These are phyloP conservation scores for Falco berigora DNA, from an alignment of 2,797 vertebrate genomes.

Conservation along the genomic window DNA sequence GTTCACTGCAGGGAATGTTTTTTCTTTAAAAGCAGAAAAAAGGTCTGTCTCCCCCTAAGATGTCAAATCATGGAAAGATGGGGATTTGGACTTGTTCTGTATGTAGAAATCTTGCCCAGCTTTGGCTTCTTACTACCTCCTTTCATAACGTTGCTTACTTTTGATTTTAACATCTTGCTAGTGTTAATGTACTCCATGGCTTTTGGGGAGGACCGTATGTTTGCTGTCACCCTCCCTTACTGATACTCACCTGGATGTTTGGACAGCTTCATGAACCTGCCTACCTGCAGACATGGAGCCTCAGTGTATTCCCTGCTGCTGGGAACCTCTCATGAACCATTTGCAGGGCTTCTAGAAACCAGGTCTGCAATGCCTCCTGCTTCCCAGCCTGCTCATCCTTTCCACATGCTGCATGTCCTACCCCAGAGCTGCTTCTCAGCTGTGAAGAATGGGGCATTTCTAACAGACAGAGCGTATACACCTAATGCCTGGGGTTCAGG, in stretches of 20 bases:
- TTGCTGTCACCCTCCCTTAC: neutral
- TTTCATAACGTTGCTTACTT: neutral
- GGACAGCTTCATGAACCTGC: neutral
- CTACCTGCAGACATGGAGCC: neutral
- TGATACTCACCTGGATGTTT: neutral
- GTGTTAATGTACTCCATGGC: neutral
- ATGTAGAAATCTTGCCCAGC: neutral
- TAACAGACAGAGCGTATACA: neutral
- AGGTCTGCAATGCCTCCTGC: neutral
- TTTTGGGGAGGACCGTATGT: neutral
- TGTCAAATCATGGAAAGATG: neutral
- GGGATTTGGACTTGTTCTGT: neutral
- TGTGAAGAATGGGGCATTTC: neutral
- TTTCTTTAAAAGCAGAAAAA: slow-evolving; percentile 6
- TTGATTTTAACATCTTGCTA: neutral
- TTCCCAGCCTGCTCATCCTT: neutral
- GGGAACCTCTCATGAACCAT: neutral
- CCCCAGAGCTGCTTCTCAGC: neutral
- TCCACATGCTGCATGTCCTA: neutral
- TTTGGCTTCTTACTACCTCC: neutral
- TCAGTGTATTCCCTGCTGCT: neutral
- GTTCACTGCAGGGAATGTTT: neutral
- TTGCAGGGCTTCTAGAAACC: neutral
- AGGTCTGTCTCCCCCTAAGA: neutral
- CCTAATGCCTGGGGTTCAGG: no score